phyloP scores from a whole-genome alignment of 1,140 invertebrate species.

The Caerostris extrusa region DNA sequence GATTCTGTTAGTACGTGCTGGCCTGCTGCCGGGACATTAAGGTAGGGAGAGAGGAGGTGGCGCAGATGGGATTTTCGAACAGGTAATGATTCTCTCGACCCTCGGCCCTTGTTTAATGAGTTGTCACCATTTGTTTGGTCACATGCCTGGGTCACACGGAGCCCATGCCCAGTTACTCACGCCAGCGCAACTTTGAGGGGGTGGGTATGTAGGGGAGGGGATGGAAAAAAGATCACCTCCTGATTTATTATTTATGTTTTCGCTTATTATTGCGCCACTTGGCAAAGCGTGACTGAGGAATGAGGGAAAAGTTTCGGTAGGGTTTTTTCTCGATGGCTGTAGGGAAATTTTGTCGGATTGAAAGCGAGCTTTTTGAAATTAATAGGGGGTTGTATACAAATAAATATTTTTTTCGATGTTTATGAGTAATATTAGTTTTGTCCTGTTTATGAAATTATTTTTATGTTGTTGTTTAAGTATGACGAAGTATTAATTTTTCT shows the following conservation, averaged over 20 bases:
- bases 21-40: neutral
- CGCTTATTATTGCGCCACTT: constrained; percentile 72
- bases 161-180: constrained; percentile 51
- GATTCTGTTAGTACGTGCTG: neutral
- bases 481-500: too few relatives aligned
- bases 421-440: too few relatives aligned
- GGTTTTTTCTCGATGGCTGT: neutral
- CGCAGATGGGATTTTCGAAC: neutral
- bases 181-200: neutral
- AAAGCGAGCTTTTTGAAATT: neutral
- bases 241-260: constrained; percentile 62
- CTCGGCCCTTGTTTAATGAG: constrained; percentile 66
- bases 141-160: constrained; percentile 50
- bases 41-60: neutral
- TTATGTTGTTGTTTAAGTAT: too few relatives aligned
- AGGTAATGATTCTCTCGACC: constrained; percentile 30
- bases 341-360: constrained; percentile 16
- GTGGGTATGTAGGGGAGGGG: neutral
- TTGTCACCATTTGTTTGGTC: constrained; percentile 75
- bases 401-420: too few relatives aligned
- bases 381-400: neutral
- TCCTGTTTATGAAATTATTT: too few relatives aligned
- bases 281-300: constrained; percentile 56
- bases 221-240: neutral
- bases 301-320: constrained; percentile 27